Evolutionary conservation across 2,113 vertebrate species (phyloP).

Genomic region (Elephas maximus): DNA sequence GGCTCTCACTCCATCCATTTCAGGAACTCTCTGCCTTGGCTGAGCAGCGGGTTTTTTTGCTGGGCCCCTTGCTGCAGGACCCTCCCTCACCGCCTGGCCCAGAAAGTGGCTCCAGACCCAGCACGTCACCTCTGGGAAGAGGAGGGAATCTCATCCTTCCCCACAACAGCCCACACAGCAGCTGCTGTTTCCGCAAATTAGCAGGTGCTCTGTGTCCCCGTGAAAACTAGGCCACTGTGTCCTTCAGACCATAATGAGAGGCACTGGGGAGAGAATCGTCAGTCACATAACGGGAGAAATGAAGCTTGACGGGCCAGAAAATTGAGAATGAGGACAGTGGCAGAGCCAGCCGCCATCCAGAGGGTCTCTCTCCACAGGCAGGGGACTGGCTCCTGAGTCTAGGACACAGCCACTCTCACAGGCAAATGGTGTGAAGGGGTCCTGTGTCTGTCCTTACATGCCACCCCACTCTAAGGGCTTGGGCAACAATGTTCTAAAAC

Average conservation of each 20-base stretch:
- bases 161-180: neutral
- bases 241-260: constrained; percentile 80
- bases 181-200: neutral
- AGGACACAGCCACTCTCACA: neutral
- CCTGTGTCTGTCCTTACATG: neutral
- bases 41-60: neutral
- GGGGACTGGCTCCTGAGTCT: neutral
- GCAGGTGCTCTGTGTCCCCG: constrained; percentile 38
- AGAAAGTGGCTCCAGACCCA: constrained; percentile 43
- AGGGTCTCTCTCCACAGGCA: neutral
- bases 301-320: constrained; percentile 79
- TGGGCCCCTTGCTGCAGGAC: constrained; percentile 53
- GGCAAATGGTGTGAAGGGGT: neutral
- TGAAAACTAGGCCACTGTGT: constrained; percentile 74
- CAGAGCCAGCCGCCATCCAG: constrained; percentile 66
- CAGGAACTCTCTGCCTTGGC: neutral
- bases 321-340: constrained; percentile 74
- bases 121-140: constrained; percentile 46
- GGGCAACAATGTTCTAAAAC: neutral
- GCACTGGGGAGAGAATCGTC: constrained; percentile 61
- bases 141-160: constrained; percentile 14
- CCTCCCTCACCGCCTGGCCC: constrained; percentile 43
- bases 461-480: neutral
- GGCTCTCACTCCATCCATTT: neutral
- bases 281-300: constrained; percentile 76